A percentile compares a stretch with the other conserved stretches of the same genome.
These are phyloP conservation scores for Drosophila sordidula DNA, from an alignment of 2,888 invertebrate genomes.

Conservation along the genomic window DNA sequence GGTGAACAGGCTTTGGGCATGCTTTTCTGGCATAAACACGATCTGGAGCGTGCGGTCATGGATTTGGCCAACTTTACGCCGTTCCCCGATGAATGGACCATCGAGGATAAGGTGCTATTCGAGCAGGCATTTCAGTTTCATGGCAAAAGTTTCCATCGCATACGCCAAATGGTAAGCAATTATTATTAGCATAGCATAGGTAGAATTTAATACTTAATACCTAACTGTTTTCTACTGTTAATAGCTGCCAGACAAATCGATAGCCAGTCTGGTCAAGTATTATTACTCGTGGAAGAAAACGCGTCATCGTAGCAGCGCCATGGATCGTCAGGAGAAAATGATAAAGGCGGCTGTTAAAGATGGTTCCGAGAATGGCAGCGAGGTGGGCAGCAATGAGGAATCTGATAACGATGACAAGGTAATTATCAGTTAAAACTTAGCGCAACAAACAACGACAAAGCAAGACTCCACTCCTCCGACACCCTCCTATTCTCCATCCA, in stretches of 20 bases:
- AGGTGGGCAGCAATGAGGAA: slow-evolving; percentile 93
- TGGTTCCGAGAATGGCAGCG: slow-evolving; percentile 92
- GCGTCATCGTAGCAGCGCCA: slow-evolving; percentile 94
- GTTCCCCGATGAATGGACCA: slow-evolving; percentile 99
- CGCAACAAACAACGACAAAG: slow-evolving; percentile 34
- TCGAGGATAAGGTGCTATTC: slow-evolving; percentile 98
- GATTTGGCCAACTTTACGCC: slow-evolving; percentile 98
- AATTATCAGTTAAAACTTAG: slow-evolving; percentile 76
- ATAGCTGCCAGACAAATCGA: slow-evolving; percentile 98
- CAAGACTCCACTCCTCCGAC: slow-evolving; percentile 46
- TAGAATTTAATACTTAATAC: background rate
- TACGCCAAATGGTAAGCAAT: slow-evolving; percentile 95
- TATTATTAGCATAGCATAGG: no score
- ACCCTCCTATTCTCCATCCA: slow-evolving; percentile 21
- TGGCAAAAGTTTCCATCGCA: slow-evolving; percentile 98
- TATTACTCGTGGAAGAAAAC: slow-evolving; percentile 99
- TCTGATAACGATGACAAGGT: slow-evolving; percentile 97
- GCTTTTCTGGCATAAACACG: slow-evolving; percentile 99
- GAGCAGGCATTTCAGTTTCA: slow-evolving; percentile 99
- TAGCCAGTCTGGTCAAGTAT: slow-evolving; percentile 97
- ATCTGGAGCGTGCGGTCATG: slow-evolving; percentile 94
- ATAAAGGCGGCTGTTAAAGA: slow-evolving; percentile 86
- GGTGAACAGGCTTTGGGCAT: slow-evolving; percentile 98
- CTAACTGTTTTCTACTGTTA: no score
- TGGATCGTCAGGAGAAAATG: slow-evolving; percentile 92